phyloP scores from a whole-genome alignment of 2,113 vertebrate genomes.

The Ptilonorhynchus violaceus region DNA sequence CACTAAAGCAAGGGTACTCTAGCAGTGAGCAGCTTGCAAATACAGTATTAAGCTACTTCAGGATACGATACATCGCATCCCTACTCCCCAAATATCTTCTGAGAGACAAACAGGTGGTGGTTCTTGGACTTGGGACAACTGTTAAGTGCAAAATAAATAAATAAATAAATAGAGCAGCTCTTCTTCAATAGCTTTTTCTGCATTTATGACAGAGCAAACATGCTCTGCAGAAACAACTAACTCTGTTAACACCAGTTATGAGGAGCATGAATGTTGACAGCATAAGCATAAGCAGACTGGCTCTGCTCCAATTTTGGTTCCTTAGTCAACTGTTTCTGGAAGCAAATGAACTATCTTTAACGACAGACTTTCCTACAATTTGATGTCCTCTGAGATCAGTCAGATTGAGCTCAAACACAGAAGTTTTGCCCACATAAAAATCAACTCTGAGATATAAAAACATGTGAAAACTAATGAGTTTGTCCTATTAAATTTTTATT shows the following conservation, averaged over 20 bases:
- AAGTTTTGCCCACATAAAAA: background rate
- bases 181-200: background rate
- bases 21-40: background rate
- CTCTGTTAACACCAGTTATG: background rate
- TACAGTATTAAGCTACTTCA: background rate
- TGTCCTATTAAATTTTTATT: background rate
- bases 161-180: background rate
- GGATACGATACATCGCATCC: background rate
- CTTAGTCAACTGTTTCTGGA: background rate
- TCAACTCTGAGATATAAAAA: background rate
- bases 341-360: background rate
- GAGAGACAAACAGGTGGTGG: background rate
- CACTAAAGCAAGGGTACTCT: background rate
- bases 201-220: background rate
- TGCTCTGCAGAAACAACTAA: background rate
- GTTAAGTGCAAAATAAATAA: background rate
- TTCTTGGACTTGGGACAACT: background rate
- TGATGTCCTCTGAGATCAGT: background rate
- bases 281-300: background rate
- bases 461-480: background rate
- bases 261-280: background rate
- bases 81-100: background rate
- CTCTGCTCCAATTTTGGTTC: background rate
- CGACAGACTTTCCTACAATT: background rate
- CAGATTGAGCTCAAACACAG: background rate